Percentiles rank a stretch among this genome's conserved stretches.
Conservation (phyloP, 2,113 vertebrate genomes). For the Microtus richardsoni region DNA sequence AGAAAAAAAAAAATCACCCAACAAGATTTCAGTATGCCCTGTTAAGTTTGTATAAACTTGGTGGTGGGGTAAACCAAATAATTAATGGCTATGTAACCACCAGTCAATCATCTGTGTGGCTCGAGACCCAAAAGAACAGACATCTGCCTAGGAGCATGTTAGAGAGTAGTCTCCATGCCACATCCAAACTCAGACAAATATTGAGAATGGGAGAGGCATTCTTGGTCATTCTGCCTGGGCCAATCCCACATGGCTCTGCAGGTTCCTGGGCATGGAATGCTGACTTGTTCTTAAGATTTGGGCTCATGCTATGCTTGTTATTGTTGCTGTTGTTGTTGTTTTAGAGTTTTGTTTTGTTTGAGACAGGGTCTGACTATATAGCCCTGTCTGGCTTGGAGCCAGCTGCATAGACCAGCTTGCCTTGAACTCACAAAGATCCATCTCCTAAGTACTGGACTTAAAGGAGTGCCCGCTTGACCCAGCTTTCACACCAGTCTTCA, state of each 20-base stretch:
- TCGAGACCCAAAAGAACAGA: slow-evolving; percentile 34
- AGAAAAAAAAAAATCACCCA: slow-evolving; percentile 19
- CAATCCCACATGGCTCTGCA: background rate
- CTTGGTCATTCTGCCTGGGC: background rate
- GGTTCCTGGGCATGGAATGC: background rate
- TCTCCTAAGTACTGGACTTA: background rate
- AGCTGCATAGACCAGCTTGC: background rate
- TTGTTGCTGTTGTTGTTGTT: background rate
- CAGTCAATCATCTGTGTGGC: slow-evolving; percentile 25
- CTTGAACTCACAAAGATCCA: background rate
- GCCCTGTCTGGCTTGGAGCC: background rate
- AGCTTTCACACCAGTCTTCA: background rate
- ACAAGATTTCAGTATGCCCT: slow-evolving; percentile 26
- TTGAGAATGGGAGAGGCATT: background rate
- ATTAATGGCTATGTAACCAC: slow-evolving; percentile 70
- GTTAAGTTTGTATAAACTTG: slow-evolving; percentile 68
- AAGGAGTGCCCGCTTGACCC: background rate
- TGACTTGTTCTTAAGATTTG: slow-evolving; percentile 23
- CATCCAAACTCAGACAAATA: background rate
- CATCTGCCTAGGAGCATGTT: slow-evolving; percentile 6
- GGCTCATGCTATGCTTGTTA: background rate
- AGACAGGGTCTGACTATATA: background rate
- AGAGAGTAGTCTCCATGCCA: background rate
- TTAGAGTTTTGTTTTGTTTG: background rate
- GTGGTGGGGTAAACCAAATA: slow-evolving; percentile 75